phyloP scores from a whole-genome alignment of 2,797 vertebrate genomes.

The Naso thynnoides region DNA sequence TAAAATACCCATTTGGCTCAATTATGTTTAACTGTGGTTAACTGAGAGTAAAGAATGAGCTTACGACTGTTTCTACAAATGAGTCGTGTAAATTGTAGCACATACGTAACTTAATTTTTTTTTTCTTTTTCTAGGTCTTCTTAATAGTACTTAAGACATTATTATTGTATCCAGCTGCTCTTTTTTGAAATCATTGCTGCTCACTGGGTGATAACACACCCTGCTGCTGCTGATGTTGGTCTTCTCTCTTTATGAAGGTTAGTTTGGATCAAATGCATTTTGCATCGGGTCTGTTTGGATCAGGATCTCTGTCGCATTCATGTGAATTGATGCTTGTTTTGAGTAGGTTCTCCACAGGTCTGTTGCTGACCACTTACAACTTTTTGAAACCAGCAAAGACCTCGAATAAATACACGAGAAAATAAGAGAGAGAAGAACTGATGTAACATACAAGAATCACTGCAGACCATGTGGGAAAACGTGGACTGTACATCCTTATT shows the following conservation, averaged over 20 bases:
- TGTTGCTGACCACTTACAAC: fast-evolving
- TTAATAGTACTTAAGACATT: not conserved
- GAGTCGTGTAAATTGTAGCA: too few relatives aligned
- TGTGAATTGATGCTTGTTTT: too few relatives aligned
- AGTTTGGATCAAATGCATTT: not conserved
- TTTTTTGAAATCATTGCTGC: not conserved
- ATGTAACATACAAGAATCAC: not conserved
- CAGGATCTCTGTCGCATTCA: too few relatives aligned
- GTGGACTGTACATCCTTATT: slow-evolving; percentile 12
- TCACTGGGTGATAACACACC: not conserved
- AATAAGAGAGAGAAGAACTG: not conserved
- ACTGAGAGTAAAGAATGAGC: not conserved
- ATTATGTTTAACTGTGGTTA: not conserved
- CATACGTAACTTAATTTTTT: too few relatives aligned
- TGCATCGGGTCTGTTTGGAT: not conserved
- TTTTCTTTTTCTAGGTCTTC: not conserved
- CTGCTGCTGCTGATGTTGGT: not conserved
- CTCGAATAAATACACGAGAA: not conserved
- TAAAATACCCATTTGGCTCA: not conserved
- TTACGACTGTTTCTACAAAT: not conserved
- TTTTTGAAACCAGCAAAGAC: not conserved
- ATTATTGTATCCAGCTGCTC: not conserved
- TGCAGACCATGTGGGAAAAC: not conserved
- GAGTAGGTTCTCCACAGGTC: not conserved
- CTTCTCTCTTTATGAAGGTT: not conserved